Base-by-base conservation (phyloP, 2,797 vertebrate genomes). In the Merluccius polli region DNA sequence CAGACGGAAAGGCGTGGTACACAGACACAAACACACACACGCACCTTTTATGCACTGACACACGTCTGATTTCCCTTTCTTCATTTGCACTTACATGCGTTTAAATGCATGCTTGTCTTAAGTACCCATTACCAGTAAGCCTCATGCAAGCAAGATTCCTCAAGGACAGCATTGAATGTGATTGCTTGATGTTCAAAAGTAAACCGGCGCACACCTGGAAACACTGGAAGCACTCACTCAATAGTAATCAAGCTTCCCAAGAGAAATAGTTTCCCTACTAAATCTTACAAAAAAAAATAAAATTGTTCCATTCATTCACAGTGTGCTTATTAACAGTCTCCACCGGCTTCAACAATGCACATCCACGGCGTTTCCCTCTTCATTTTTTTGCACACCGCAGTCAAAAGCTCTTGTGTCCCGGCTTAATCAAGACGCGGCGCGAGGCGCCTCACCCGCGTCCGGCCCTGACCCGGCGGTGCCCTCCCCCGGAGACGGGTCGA, bases 31-130 rank as follows among this genome's bases (percentile, higher is more conserved):
- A 69, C 67, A 30, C 31, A 27, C 24, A 70, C 72, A 73, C 36
- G 78, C 80, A 88, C 86, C 77, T 87, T 12, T 82, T 78, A 82
- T 81, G 79, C 83, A 82, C 67, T 76, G 83, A 85, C 68, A 78
- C 68, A 73, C 30, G 75, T 74, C 65, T 85, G 76, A 82, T 89
- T 77, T 81, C 27, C 77, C 78, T 65, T 78, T 70, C 41, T 82
- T 84, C 75, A 76, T 74, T 87, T 90, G 83, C 75, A 86, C 82
- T 86, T 63, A 72, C 73, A 74, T 85, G 83, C 79, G 78, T 89
- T 83, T 82, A 32, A 85, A 81, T 80, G 59, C 21, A 70, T 16
- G 2, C 29, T 81, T 83, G 80, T 77, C 52, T 65, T 82, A 72
- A 75, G 59, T 71, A 78, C 63, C 33, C 73, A 75, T 81, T 82